phyloP scores from a whole-genome alignment of 1,140 invertebrate genomes.

The Caerostris darwini region DNA sequence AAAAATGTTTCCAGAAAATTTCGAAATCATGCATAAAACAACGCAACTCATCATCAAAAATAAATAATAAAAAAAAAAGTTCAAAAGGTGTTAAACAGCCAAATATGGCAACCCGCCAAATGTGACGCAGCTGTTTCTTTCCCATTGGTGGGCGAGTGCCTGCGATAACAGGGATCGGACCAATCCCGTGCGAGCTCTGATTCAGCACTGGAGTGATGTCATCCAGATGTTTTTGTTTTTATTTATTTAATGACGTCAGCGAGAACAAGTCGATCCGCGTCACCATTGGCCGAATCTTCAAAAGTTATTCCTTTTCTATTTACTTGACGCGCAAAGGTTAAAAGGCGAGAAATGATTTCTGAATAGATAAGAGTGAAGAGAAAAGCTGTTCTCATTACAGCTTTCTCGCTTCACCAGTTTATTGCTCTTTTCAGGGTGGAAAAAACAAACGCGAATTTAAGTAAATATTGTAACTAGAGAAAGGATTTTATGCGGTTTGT shows the following conservation, averaged over 20 bases:
- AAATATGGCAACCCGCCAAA: background rate
- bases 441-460: too few species aligned
- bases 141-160: constrained; percentile 7
- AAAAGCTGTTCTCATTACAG: background rate
- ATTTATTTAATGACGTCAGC: constrained; percentile 44
- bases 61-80: too few species aligned
- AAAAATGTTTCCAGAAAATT: too few species aligned
- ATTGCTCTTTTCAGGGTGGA: too few species aligned
- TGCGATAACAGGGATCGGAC: background rate
- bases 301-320: constrained; percentile 32
- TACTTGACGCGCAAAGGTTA: constrained; percentile 24
- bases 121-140: background rate
- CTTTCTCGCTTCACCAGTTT: background rate
- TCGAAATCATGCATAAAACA: too few species aligned
- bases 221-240: constrained; percentile 44
- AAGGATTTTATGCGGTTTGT: too few species aligned
- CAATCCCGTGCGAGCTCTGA: constrained; percentile 1
- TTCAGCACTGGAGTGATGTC: constrained; percentile 21
- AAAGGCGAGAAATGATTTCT: constrained; percentile 22
- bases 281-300: constrained; percentile 22
- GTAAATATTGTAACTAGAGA: too few species aligned
- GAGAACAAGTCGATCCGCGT: background rate
- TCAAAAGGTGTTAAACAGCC: background rate
- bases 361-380: background rate
- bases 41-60: too few species aligned